Evolutionary conservation across 2,888 invertebrate species (phyloP).

Genomic region (Conops quadrifasciatus): DNA sequence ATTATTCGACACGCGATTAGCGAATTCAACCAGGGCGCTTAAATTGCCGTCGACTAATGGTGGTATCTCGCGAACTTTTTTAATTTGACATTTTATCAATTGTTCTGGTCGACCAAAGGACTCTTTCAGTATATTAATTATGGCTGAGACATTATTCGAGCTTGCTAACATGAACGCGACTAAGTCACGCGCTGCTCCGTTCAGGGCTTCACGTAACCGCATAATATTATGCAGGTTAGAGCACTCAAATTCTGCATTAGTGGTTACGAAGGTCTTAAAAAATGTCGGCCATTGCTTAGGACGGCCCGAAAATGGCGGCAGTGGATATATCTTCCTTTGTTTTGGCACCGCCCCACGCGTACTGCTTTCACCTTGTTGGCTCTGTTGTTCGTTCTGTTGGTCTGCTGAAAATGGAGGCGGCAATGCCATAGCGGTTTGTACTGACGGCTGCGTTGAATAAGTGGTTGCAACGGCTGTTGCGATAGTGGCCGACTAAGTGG

Average conservation of each 20-base stretch:
- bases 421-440: no score
- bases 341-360: no score
- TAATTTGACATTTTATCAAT: conserved; percentile 28
- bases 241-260: conserved; percentile 26
- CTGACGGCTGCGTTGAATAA: conserved; percentile 49
- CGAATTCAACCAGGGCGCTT: conserved; percentile 28
- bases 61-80: conserved; percentile 20
- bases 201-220: conserved; percentile 26
- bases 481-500: conserved; percentile 40
- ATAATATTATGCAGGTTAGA: conserved; percentile 30
- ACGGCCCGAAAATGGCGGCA: conserved; percentile 33
- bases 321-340: conserved; percentile 21
- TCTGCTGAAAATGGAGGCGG: no score
- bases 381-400: no score
- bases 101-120: conserved; percentile 29
- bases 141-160: conserved; percentile 17
- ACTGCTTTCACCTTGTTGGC: no score
- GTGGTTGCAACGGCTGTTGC: neutral
- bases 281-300: conserved; percentile 39
- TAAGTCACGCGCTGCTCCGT: conserved; percentile 25
- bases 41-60: conserved; percentile 22
- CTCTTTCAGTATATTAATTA: conserved; percentile 24
- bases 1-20: conserved; percentile 38
- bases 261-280: conserved; percentile 19
- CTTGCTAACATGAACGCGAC: conserved; percentile 30